Evolutionary conservation across 92 coral and sea anemone species (phyloP).

Genomic region (Galaxea fascicularis): DNA sequence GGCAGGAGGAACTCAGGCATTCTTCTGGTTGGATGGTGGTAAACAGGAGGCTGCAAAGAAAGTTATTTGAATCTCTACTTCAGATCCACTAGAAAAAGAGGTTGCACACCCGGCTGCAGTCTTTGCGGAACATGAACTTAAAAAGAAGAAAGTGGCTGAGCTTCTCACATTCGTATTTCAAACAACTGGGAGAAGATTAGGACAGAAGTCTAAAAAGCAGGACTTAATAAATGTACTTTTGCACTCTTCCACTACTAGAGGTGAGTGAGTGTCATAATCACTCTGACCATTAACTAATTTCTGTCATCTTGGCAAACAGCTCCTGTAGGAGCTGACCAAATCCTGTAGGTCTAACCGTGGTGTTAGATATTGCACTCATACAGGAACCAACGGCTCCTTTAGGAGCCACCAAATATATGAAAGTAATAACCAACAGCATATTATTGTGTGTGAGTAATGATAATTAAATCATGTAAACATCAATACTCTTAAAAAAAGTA

Average conservation of each 20-base stretch:
- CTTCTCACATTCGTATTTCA: constrained; percentile 1
- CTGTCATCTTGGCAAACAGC: too few species aligned
- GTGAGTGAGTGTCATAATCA: too few species aligned
- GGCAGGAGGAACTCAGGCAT: constrained; percentile 57
- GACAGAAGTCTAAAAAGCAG: constrained; percentile 15
- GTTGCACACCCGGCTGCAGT: not conserved
- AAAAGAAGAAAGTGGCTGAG: constrained; percentile 4
- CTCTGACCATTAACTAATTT: too few species aligned
- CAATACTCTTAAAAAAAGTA: too few species aligned
- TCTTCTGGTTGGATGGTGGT: constrained; percentile 3
- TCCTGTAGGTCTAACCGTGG: too few species aligned
- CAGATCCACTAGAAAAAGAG: not conserved
- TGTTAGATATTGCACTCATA: too few species aligned
- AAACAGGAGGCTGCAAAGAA: constrained; percentile 26
- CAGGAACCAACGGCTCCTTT: constrained; percentile 45
- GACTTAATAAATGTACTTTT: not conserved
- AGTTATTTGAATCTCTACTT: constrained; percentile 10
- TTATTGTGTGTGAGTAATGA: too few species aligned
- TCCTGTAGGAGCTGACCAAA: too few species aligned
- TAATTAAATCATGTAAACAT: too few species aligned
- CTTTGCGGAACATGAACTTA: not conserved
- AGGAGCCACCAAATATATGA: constrained; percentile 34
- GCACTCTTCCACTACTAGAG: too few species aligned
- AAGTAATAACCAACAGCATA: constrained; percentile 33
- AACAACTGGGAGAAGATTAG: constrained; percentile 2